These are phyloP conservation scores for Chrysogorgia sp. DNA, from an alignment of 92 coral and sea anemone species.

Conservation along the genomic window DNA sequence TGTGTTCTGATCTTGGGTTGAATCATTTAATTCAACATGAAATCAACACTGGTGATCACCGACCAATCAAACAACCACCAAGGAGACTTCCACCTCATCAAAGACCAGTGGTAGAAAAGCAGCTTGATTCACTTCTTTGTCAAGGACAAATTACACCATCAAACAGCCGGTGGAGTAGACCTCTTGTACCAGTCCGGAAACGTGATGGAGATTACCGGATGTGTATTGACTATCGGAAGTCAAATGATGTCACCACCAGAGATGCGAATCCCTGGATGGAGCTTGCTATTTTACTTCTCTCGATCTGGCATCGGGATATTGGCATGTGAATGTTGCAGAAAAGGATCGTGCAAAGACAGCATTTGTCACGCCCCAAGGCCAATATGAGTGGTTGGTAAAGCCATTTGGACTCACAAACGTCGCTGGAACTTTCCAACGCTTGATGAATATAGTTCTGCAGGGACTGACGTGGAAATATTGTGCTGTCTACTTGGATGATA, in stretches of 20 bases:
- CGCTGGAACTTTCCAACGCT: conserved; percentile 51
- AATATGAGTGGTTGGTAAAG: conserved; percentile 34
- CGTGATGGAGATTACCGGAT: conserved; percentile 55
- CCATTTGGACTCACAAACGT: conserved; percentile 49
- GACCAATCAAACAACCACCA: conserved; percentile 56
- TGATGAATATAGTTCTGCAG: conserved; percentile 48
- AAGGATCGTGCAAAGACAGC: conserved; percentile 32
- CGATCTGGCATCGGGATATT: no score
- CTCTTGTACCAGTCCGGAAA: conserved; percentile 49
- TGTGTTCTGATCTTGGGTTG: conserved; percentile 57
- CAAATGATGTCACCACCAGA: conserved; percentile 46
- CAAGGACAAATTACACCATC: conserved; percentile 56
- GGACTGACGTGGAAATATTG: conserved; percentile 49
- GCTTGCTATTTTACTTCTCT: no score
- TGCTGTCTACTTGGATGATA: no score
- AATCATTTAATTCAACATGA: conserved; percentile 55
- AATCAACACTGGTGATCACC: conserved; percentile 57
- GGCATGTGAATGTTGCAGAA: no score
- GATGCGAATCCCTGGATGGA: no score
- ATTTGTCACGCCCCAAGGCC: conserved; percentile 37
- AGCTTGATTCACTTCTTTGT: conserved; percentile 29
- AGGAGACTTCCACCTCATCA: conserved; percentile 45
- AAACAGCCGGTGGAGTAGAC: conserved; percentile 54
- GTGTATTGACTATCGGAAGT: conserved; percentile 38
- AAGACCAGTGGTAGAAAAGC: conserved; percentile 33